Evolutionary conservation across 2,888 invertebrate species (phyloP).

Genomic region (Artemia sinica): DNA sequence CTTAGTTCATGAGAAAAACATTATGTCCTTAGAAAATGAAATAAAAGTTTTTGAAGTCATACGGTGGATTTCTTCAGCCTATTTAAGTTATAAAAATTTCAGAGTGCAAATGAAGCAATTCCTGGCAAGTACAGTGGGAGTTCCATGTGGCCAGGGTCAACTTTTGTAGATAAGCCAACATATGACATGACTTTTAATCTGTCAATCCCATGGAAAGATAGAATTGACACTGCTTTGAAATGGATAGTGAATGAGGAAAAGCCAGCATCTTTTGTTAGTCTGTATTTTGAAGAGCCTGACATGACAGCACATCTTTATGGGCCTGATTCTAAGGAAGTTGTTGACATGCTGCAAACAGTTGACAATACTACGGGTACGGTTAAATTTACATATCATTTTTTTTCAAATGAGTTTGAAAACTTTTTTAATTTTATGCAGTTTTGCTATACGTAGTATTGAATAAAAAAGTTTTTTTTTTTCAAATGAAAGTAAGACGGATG

Average conservation of each 20-base stretch:
- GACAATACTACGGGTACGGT: constrained; percentile 19
- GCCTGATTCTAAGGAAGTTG: constrained; percentile 35
- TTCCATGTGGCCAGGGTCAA: constrained; percentile 18
- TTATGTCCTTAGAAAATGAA: no score
- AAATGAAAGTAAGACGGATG: no score
- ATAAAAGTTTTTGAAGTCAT: no score
- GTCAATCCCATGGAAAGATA: constrained; percentile 35
- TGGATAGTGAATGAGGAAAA: constrained; percentile 42
- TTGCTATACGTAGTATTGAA: no score
- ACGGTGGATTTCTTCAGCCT: no score
- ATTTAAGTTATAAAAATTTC: not conserved
- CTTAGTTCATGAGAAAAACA: no score
- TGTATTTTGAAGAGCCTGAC: constrained; percentile 56
- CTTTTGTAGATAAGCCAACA: constrained; percentile 7
- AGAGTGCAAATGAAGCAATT: not conserved
- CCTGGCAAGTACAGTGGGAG: constrained; percentile 12
- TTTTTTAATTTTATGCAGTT: no score
- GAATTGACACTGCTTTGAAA: constrained; percentile 41
- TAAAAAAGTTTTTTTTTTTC: no score
- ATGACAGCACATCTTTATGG: constrained; percentile 42
- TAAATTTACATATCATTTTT: not conserved
- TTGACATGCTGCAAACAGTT: constrained; percentile 24
- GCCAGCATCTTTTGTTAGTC: constrained; percentile 48
- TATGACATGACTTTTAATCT: constrained; percentile 31
- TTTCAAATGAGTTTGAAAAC: constrained; percentile 30